Evolutionary conservation across 2,888 invertebrate genomes (phyloP), one percentile per base, ranked within the genome.

Genomic region (Andrena marginata): DNA sequence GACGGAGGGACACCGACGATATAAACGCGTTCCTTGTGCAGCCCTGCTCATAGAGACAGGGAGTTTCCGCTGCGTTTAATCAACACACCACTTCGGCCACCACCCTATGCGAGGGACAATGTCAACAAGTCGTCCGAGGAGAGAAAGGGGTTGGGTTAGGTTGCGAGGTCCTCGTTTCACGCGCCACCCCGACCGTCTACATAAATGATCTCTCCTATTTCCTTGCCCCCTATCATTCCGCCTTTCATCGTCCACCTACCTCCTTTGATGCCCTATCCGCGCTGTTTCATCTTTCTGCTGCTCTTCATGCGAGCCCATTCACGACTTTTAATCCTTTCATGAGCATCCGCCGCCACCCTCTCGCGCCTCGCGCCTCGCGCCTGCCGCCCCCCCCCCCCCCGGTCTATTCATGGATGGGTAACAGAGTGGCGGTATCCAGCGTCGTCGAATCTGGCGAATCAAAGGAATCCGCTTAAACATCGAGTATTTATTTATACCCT

Each of bases 121-220:
- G 84, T 71, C 79, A 82, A 77, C 76, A 77, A 79, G 72, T 68
- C 73, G 65, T 64, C 74, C 67, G 62, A 63, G 29, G 42, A 62
- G n/a, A 29, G 51, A 8, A 23, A 23, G 29, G 16, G 13, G 59
- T 5, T 42, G 42, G 42, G 42, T 42, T 42, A 16, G 42, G 42
- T 42, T 42, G 42, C 13, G 60, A 29, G 65, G 42, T 54, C 13
- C 23, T 65, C 73, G 78, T 78, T 77, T 80, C 78, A 63, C 77
- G 78, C 70, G 73, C 71, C 42, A 79, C 80, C 69, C 69, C 71
- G 54, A 56, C 60, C 80, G 48, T 29, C 60, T 88, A 65, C 85
- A 88, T 88, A 86, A 88, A 87, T 88, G 78, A 88, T 79, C 77
- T 56, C 10, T 48, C 54, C 71, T 71, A 87, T 87, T 82, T 86